Base-by-base conservation (phyloP, 1,140 invertebrate species). In the Drosophila navojoa region DNA sequence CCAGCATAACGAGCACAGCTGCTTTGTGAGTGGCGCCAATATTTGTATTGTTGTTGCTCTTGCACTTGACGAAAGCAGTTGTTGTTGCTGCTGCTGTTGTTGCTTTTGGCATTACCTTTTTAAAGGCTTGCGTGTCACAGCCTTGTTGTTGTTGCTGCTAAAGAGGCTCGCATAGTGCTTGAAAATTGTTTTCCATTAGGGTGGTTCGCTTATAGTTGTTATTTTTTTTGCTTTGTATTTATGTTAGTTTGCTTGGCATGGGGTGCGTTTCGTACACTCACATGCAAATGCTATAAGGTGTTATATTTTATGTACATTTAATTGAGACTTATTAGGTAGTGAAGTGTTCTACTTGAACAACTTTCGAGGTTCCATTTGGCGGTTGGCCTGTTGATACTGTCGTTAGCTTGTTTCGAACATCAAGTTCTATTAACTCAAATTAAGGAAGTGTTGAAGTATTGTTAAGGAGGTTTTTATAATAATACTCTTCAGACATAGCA, bases 301-400 rank as follows among this genome's bases (percentile, higher is more conserved):
- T 89, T 90, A 85, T 90, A 76, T 60, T 90, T 89, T 89, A 89
- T 89, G 84, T 89, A 90, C 85, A 90, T 89, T 89, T 89, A 90
- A 89, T 89, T 89, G 85, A 84, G 84, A 89, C 84, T 89, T 89
- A 89, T 89, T 89, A 89, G 79, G 73, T 69, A 70, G 52, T 74
- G 84, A 89, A 85, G 69, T 82, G 79, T 29, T 45, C 55, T 16
- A 19, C 6, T 52, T 22, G 40, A 59, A 61, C 52, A 61, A 63
- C 79, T 67, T 70, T 77, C 60, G 61, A 72, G 50, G 66, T 13
- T 5, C 50, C 50, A 49, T 11, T 49, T 29, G 49, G 5, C 49
- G 52, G 73, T 71, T 66, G 55, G 35, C 68, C 67, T 85, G 82
- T 87, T 86, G 82, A 79, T 87, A 73, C 68, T 76, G 64, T 89